phyloP scores from a whole-genome alignment of 2,797 vertebrate species.

The Sebastolobus altivelis region DNA sequence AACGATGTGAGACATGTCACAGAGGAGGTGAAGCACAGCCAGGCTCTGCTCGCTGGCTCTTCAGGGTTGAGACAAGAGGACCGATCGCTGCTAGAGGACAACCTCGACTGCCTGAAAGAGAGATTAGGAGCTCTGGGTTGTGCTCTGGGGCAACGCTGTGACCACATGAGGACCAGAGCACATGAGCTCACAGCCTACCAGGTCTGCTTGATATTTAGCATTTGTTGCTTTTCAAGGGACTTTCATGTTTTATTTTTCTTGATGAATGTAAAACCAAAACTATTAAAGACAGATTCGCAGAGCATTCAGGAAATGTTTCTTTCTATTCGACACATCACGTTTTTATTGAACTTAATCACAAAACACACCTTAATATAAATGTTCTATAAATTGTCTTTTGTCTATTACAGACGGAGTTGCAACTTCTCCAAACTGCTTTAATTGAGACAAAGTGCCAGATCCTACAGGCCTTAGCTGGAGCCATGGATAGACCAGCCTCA shows the following conservation, averaged over 20 bases:
- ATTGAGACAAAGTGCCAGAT: slow-evolving; percentile 91
- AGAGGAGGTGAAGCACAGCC: slow-evolving; percentile 92
- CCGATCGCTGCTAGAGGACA: slow-evolving; percentile 88
- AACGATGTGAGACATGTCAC: slow-evolving; percentile 90
- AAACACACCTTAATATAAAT: background rate
- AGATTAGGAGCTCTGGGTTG: slow-evolving; percentile 88
- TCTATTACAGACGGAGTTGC: slow-evolving; percentile 90
- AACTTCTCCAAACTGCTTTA: slow-evolving; percentile 88
- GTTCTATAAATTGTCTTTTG: background rate
- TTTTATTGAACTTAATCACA: background rate
- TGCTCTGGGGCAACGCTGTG: slow-evolving; percentile 86
- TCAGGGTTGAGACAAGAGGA: slow-evolving; percentile 85
- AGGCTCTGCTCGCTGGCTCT: slow-evolving; percentile 85
- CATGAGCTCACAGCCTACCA: slow-evolving; percentile 90
- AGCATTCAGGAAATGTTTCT: background rate
- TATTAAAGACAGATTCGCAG: background rate
- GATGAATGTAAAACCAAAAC: background rate
- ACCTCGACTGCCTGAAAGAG: slow-evolving; percentile 87
- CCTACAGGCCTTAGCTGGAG: slow-evolving; percentile 90
- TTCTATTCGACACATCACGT: background rate
- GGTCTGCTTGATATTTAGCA: slow-evolving; percentile 70
- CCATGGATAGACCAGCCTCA: slow-evolving; percentile 86
- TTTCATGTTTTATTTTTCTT: background rate
- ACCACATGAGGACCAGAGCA: slow-evolving; percentile 89
- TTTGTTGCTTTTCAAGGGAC: background rate